These are phyloP conservation scores for Zygothrica quintamaculata DNA, from an alignment of 2,888 invertebrate genomes.

Conservation along the genomic window DNA sequence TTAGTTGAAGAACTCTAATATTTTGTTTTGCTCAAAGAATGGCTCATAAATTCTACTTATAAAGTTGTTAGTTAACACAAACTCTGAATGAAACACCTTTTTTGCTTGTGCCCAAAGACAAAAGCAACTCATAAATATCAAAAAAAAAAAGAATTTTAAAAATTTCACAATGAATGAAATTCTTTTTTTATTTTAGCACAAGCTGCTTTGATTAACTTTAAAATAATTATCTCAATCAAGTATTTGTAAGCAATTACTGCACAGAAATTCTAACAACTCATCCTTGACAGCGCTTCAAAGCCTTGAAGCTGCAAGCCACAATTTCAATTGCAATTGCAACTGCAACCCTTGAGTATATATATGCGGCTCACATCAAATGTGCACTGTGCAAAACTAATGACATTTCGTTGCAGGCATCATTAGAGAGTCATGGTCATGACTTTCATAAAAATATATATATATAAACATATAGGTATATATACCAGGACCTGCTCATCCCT, in stretches of 20 bases:
- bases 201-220: no score
- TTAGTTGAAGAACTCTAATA: conserved; percentile 33
- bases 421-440: conserved; percentile 71
- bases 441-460: conserved; percentile 53
- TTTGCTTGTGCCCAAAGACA: conserved; percentile 25
- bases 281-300: no score
- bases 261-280: no score
- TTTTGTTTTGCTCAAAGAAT: conserved; percentile 40
- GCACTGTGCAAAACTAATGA: conserved; percentile 75
- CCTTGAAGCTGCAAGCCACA: conserved; percentile 29
- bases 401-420: conserved; percentile 71
- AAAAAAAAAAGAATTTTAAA: no score
- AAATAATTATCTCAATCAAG: no score
- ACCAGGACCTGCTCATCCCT: conserved; percentile 6
- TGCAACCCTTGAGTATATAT: conserved; percentile 45
- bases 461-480: conserved; percentile 4
- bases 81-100: conserved; percentile 65
- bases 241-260: no score
- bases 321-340: conserved; percentile 25
- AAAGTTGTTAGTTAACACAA: conserved; percentile 71
- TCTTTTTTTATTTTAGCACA: no score
- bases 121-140: conserved; percentile 6
- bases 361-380: conserved; percentile 63
- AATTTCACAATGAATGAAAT: no score
- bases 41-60: conserved; percentile 72